These are phyloP conservation scores for Falco rusticolus DNA, from an alignment of 2,797 vertebrate genomes.

Conservation along the genomic window DNA sequence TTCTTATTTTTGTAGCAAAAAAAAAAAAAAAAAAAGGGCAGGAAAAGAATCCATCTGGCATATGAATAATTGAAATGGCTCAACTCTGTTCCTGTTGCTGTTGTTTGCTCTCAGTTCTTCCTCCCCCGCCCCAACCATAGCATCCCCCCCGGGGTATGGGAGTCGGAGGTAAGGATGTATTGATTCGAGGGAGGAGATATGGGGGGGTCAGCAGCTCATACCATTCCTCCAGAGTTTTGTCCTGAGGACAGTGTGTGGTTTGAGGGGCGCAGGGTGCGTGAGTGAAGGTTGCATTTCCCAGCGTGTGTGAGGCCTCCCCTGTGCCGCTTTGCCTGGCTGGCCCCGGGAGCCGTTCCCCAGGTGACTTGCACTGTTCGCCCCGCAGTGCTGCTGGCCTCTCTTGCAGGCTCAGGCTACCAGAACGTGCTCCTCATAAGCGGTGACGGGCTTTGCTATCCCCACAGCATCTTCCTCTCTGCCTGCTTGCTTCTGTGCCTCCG, in stretches of 20 bases:
- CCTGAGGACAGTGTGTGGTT: background rate
- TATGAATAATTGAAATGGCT: slow-evolving; percentile 99
- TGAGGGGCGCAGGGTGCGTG: background rate
- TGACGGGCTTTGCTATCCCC: background rate
- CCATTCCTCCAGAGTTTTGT: background rate
- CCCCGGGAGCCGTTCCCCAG: background rate
- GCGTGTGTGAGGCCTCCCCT: background rate
- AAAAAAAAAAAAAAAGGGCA: slow-evolving; percentile 81
- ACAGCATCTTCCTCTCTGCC: background rate
- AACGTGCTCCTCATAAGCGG: accelerated
- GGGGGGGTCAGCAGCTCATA: background rate
- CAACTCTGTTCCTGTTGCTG: slow-evolving; percentile 99
- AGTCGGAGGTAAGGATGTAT: slow-evolving; percentile 78
- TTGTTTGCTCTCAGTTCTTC: slow-evolving; percentile 87
- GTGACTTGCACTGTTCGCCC: accelerated
- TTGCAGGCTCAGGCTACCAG: background rate
- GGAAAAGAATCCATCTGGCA: slow-evolving; percentile 98
- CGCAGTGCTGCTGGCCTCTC: accelerated
- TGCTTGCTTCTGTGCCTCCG: background rate
- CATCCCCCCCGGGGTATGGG: slow-evolving; percentile 80
- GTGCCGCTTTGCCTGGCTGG: background rate
- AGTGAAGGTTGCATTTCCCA: background rate
- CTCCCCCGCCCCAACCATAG: slow-evolving; percentile 75
- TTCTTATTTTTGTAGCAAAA: slow-evolving; percentile 71
- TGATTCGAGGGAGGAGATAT: background rate